Base-by-base conservation (phyloP, 2,888 invertebrate genomes). In the Alloscopus bannaensis region DNA sequence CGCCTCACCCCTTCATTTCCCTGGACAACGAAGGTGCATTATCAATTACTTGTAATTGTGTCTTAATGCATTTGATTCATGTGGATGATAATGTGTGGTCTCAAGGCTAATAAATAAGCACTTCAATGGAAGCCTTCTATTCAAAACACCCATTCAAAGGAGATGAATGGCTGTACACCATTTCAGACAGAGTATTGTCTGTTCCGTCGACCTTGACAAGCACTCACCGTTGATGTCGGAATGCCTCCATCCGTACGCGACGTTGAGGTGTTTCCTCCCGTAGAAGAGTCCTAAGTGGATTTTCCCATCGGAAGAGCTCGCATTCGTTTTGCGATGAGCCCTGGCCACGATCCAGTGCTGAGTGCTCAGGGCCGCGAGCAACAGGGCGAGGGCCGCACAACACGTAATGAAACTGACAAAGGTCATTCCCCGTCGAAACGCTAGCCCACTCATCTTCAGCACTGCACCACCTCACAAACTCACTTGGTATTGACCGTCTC, bases 261-360 rank as follows among this genome's bases (percentile, higher is more conserved):
- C 92, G 88, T 96, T 94, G 40, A 97, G 88, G 85, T 93, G 92
- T 88, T 95, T 95, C 82, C 92, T 92, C 0, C 97, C 97, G 86
- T 93, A 93, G 87, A 97, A 95, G 8, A 98, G 90, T 0, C 97
- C 97, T 87, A 96, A 95, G 87, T 93, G 92, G 79, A 96, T 92
- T 84, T 91, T 90, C 0, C 95, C 96, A 66, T 92, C 93, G 52
- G 93, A 93, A 76, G 92, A 91, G 50, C 47, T 78, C 4, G 65
- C 66, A 86, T 92, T 93, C 26, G 92, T 91, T 0, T 91, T 91
- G 84, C 93, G 88, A 84, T 91, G 90, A 2, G 95, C 95, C 62
- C 91, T 90, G 1, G 95, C 94, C 83, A 93, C 92, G 45, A 94
- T 91, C 95, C 95, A 96, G 87, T 93, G 93, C 85, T 94, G 93